Conservation (phyloP, 92 coral and sea anemone species). For the Meandrina meandrites region DNA sequence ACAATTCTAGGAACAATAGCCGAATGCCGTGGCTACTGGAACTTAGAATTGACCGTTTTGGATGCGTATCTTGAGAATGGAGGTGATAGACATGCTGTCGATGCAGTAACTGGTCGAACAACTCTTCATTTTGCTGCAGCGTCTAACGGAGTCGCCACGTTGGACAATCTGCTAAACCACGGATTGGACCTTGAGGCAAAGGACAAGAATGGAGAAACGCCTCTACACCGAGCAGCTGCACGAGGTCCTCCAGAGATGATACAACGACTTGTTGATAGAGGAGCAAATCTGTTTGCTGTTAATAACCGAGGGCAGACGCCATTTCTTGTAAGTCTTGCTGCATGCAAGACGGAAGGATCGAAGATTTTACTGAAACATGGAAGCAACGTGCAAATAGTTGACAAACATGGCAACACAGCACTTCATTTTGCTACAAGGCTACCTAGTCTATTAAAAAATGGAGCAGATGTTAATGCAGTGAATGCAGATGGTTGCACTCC, state of each 20-base stretch:
- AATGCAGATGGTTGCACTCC: neutral
- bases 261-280: slow-evolving; percentile 43
- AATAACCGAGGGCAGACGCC: slow-evolving; percentile 49
- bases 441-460: no score
- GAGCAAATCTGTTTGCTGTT: slow-evolving; percentile 46
- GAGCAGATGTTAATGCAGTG: neutral
- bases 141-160: neutral
- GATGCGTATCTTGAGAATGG: neutral
- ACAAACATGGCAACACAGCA: slow-evolving; percentile 17
- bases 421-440: neutral
- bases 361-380: neutral
- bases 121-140: slow-evolving; percentile 23
- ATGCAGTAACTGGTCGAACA: neutral
- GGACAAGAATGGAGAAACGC: slow-evolving; percentile 51
- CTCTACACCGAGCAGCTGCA: slow-evolving; percentile 70
- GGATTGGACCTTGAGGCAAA: slow-evolving; percentile 9
- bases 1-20: neutral
- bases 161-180: neutral
- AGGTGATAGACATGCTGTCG: neutral
- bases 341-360: neutral
- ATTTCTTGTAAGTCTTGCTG: slow-evolving; percentile 24
- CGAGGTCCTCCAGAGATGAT: slow-evolving; percentile 47
- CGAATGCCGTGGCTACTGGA: no score
- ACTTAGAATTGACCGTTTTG: neutral
- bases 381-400: neutral